phyloP scores from a whole-genome alignment of 2,797 vertebrate genomes.

The Gymnothorax reevesii region DNA sequence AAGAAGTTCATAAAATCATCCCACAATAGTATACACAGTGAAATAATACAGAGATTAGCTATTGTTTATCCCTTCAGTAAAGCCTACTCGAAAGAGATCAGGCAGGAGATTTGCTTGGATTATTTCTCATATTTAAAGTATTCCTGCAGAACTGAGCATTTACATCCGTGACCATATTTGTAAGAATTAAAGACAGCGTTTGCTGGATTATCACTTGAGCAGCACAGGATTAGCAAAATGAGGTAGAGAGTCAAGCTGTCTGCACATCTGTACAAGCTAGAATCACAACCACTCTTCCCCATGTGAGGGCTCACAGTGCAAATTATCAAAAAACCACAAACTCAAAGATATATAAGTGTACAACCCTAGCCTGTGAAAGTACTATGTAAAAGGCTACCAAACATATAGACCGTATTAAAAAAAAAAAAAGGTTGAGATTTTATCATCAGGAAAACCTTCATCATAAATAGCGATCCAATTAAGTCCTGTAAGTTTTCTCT shows the following conservation, averaged over 20 bases:
- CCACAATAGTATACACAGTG: constrained; percentile 32
- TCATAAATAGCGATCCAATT: background rate
- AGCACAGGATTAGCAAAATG: background rate
- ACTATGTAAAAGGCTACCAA: background rate
- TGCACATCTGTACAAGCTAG: background rate
- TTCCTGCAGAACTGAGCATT: background rate
- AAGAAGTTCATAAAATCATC: constrained; percentile 38
- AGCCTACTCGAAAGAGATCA: constrained; percentile 29
- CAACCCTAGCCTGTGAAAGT: background rate
- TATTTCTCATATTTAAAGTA: constrained; percentile 29
- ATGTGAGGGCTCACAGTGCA: background rate
- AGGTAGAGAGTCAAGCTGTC: background rate
- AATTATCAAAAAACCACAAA: background rate
- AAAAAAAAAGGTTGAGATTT: background rate
- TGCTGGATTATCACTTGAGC: background rate
- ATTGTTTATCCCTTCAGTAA: constrained; percentile 24
- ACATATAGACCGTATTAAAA: background rate
- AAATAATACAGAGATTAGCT: constrained; percentile 40
- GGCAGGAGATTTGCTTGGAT: background rate
- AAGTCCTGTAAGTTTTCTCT: background rate
- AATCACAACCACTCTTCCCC: background rate
- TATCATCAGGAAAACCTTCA: background rate
- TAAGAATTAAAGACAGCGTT: constrained; percentile 1
- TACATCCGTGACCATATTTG: background rate
- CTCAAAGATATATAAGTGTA: background rate